Evolutionary conservation across 2,888 invertebrate species (phyloP).

Genomic region (Pardosa pseudoannulata): DNA sequence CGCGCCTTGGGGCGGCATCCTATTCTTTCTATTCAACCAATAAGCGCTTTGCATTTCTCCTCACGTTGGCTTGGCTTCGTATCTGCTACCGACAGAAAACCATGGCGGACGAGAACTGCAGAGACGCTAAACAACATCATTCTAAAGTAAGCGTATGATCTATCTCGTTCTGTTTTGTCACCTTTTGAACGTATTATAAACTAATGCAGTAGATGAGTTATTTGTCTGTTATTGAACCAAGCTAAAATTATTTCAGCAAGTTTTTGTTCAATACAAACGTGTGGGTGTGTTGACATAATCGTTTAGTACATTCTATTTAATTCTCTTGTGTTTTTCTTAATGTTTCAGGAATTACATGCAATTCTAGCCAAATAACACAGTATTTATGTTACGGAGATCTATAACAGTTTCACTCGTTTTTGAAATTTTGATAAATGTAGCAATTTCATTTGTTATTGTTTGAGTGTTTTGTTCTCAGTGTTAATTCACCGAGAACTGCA

Average conservation of each 20-base stretch:
- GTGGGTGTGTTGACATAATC: slow-evolving; percentile 13
- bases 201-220: not conserved
- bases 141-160: slow-evolving; percentile 55
- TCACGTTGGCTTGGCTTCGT: slow-evolving; percentile 24
- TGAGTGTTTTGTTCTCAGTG: too few relatives aligned
- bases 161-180: not conserved
- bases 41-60: slow-evolving; percentile 30
- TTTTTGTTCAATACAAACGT: too few relatives aligned
- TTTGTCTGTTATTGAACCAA: too few relatives aligned
- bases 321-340: not conserved
- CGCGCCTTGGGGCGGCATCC: slow-evolving; percentile 37
- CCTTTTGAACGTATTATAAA: not conserved
- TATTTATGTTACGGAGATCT: too few relatives aligned
- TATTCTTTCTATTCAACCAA: slow-evolving; percentile 26
- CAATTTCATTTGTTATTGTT: too few relatives aligned
- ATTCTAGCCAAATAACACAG: too few relatives aligned
- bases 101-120: slow-evolving; percentile 53
- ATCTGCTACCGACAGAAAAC: slow-evolving; percentile 4
- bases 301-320: not conserved
- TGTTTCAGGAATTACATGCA: too few relatives aligned
- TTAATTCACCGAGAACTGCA: too few relatives aligned
- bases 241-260: too few relatives aligned
- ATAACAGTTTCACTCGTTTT: too few relatives aligned
- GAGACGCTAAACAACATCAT: slow-evolving; percentile 38
- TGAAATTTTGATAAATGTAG: too few relatives aligned